These are phyloP conservation scores for Ctenopoma multispine DNA, from an alignment of 2,797 vertebrate genomes.

Conservation along the genomic window DNA sequence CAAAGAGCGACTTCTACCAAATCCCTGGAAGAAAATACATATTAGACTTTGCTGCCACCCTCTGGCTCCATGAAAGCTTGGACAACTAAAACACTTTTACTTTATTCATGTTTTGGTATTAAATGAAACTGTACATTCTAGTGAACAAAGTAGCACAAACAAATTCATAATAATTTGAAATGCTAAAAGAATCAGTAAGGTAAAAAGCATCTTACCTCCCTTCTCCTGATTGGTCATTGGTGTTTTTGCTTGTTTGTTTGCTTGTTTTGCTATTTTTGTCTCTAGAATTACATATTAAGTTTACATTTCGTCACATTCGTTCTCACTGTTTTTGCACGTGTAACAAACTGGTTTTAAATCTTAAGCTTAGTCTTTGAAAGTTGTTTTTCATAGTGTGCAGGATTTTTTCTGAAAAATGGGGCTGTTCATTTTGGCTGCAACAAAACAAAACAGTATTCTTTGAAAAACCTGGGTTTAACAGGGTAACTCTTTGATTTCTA, in stretches of 20 bases:
- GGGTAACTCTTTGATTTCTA: not conserved
- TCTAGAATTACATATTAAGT: too few species aligned
- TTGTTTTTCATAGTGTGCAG: not conserved
- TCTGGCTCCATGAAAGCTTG: conserved; percentile 51
- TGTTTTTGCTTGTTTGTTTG: too few species aligned
- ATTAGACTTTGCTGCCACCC: conserved; percentile 76
- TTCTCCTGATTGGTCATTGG: not conserved
- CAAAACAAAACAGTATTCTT: not conserved
- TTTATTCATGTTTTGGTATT: conserved; percentile 5
- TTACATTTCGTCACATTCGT: not conserved
- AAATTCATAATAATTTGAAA: not conserved
- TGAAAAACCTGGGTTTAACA: not conserved
- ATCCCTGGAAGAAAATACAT: conserved; percentile 66
- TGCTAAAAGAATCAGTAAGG: not conserved
- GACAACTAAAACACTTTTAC: not conserved
- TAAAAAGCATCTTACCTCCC: not conserved
- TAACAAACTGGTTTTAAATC: not conserved
- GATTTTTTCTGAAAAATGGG: too few species aligned
- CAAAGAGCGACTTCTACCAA: conserved; percentile 82
- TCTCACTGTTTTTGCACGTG: not conserved
- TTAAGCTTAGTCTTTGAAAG: too few species aligned
- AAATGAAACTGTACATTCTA: not conserved
- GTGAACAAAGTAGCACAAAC: not conserved
- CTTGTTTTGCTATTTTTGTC: too few species aligned
- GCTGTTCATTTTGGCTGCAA: too few species aligned